A percentile compares a stretch with the other conserved stretches of the same genome.
phyloP scores from a whole-genome alignment of 2,888 invertebrate genomes.

The Adelphocoris suturalis region DNA sequence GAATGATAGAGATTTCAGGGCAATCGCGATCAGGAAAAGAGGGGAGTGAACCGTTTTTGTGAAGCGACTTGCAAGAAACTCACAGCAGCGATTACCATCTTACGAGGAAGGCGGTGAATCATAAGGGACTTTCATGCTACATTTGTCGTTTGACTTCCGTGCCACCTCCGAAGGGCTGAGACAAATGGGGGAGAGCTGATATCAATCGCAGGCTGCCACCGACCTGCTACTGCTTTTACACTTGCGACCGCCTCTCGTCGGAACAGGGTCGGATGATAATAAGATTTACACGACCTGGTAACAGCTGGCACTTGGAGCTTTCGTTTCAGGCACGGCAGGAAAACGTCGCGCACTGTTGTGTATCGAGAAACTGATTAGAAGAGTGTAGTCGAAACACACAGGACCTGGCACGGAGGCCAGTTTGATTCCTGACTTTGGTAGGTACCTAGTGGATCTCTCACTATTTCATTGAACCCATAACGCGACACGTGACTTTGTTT shows the following conservation, averaged over 20 bases:
- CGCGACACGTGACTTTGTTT: too few relatives aligned
- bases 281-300: conserved; percentile 8
- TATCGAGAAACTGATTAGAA: too few relatives aligned
- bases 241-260: background rate
- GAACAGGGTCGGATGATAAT: background rate
- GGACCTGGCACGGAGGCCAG: too few relatives aligned
- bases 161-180: conserved; percentile 34
- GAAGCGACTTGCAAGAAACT: background rate
- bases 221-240: conserved; percentile 29
- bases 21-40: background rate
- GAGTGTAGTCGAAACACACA: too few relatives aligned
- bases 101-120: conserved; percentile 3
- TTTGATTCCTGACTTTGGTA: too few relatives aligned
- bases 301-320: too few relatives aligned
- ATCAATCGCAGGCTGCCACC: conserved; percentile 35
- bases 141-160: conserved; percentile 52
- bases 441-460: too few relatives aligned
- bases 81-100: conserved; percentile 1
- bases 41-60: conserved; percentile 41
- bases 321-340: too few relatives aligned
- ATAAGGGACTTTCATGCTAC: conserved; percentile 50
- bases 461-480: too few relatives aligned
- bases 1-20: background rate
- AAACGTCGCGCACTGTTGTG: too few relatives aligned
- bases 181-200: conserved; percentile 38